Percentiles rank a stretch among this genome's conserved stretches.
These are phyloP conservation scores for Oreochromis aureus DNA, from an alignment of 2,113 vertebrate species.

Conservation along the genomic window DNA sequence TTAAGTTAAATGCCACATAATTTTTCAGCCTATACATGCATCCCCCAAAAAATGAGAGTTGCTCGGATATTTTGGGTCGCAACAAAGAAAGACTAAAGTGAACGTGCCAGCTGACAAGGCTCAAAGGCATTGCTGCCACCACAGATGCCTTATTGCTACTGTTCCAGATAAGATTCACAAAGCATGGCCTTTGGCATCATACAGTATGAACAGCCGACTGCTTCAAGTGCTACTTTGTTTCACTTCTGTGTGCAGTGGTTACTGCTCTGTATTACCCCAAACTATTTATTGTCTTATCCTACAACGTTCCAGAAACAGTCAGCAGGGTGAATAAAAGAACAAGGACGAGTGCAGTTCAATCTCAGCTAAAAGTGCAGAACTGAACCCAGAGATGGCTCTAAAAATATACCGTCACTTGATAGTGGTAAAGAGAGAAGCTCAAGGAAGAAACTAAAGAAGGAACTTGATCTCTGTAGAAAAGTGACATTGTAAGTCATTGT, in stretches of 20 bases:
- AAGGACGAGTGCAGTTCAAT: not conserved
- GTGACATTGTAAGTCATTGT: not conserved
- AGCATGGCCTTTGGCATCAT: conserved; percentile 39
- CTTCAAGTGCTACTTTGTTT: conserved; percentile 30
- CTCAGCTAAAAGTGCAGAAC: not conserved
- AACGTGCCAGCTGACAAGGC: conserved; percentile 6
- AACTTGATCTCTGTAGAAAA: not conserved
- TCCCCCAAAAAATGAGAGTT: not conserved
- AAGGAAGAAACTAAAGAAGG: not conserved
- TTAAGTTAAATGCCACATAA: conserved; percentile 42
- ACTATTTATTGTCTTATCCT: not conserved
- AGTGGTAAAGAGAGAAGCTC: not conserved
- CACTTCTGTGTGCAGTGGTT: not conserved
- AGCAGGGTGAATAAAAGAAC: not conserved
- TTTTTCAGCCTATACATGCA: conserved; percentile 11
- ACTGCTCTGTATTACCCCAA: not conserved
- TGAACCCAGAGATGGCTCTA: not conserved
- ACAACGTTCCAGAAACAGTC: not conserved
- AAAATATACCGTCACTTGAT: not conserved
- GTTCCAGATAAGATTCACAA: conserved; percentile 27
- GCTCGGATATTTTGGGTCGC: not conserved
- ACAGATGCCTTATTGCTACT: conserved; percentile 32
- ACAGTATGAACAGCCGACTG: conserved; percentile 8
- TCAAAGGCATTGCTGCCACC: conserved; percentile 30
- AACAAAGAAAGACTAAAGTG: not conserved